These are phyloP conservation scores for Sinodicranocentrus sp. DNA, from an alignment of 2,888 invertebrate species.

Conservation along the genomic window DNA sequence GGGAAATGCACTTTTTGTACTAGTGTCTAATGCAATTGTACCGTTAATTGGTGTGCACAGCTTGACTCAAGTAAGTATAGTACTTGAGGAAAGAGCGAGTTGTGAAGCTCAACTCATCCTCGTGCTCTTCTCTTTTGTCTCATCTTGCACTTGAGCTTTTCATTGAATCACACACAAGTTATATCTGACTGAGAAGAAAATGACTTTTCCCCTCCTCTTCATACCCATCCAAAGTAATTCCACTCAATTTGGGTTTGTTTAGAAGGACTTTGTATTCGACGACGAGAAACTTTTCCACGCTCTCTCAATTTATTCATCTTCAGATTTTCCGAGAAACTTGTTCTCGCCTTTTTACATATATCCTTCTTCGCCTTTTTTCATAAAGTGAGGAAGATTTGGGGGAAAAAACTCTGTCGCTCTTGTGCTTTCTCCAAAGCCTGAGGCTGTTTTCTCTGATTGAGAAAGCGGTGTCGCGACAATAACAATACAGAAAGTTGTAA, in stretches of 20 bases:
- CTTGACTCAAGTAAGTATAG: conserved; percentile 43
- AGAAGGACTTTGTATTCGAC: too few relatives aligned
- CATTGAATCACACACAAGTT: too few relatives aligned
- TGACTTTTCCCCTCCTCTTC: conserved; percentile 13
- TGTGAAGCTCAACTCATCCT: background rate
- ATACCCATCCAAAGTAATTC: background rate
- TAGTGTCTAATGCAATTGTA: conserved; percentile 59
- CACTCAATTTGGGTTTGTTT: too few relatives aligned
- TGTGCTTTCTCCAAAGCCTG: too few relatives aligned
- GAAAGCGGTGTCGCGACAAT: too few relatives aligned
- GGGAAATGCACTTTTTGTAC: background rate
- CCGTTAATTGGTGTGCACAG: conserved; percentile 62
- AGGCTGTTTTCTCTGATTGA: too few relatives aligned
- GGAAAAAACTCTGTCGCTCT: too few relatives aligned
- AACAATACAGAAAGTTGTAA: too few relatives aligned
- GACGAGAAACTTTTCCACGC: background rate
- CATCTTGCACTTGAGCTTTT: conserved; percentile 7
- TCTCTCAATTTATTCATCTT: background rate
- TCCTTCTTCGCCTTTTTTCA: background rate
- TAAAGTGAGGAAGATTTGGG: too few relatives aligned
- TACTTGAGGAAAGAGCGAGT: background rate
- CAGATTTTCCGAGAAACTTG: too few relatives aligned
- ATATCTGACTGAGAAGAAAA: too few relatives aligned
- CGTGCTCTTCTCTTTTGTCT: background rate
- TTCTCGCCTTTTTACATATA: background rate